Evolutionary conservation across 2,113 vertebrate species (phyloP).

Genomic region (Halichoeres trimaculatus): DNA sequence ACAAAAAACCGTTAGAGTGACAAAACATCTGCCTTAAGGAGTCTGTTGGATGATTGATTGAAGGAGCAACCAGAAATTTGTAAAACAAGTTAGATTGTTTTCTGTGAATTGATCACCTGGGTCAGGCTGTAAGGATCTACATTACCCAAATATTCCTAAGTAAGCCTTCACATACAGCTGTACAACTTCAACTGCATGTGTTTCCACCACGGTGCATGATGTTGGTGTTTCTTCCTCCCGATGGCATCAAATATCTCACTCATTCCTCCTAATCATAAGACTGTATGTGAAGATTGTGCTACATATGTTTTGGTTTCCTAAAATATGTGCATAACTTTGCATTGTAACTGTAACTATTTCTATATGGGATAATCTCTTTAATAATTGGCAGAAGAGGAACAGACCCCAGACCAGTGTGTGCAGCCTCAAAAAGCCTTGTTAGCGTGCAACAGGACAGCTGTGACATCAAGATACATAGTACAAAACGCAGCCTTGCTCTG

Average conservation of each 20-base stretch:
- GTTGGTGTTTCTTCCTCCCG: not conserved
- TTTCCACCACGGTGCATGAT: not conserved
- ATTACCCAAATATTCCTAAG: constrained; percentile 9
- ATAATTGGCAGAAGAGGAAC: not conserved
- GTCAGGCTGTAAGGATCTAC: not conserved
- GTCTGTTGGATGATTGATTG: not conserved
- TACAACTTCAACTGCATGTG: not conserved
- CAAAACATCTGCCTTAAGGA: not conserved
- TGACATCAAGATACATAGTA: constrained; percentile 7
- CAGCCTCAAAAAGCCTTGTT: not conserved
- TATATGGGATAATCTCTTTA: not conserved
- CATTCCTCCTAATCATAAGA: constrained; percentile 2
- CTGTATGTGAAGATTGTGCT: constrained; percentile 25
- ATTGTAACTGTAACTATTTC: no score
- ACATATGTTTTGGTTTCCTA: constrained; percentile 21
- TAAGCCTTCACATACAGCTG: not conserved
- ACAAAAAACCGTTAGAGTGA: no score
- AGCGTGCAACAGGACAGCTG: not conserved
- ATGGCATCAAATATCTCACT: not conserved
- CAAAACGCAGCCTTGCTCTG: constrained; percentile 18
- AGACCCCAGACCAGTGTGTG: constrained; percentile 15
- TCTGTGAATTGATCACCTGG: not conserved
- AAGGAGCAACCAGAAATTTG: constrained; percentile 13
- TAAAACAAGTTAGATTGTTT: not conserved
- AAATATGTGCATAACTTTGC: not conserved